Conservation (phyloP, 2,113 vertebrate species). For the Trogon surrucura region DNA sequence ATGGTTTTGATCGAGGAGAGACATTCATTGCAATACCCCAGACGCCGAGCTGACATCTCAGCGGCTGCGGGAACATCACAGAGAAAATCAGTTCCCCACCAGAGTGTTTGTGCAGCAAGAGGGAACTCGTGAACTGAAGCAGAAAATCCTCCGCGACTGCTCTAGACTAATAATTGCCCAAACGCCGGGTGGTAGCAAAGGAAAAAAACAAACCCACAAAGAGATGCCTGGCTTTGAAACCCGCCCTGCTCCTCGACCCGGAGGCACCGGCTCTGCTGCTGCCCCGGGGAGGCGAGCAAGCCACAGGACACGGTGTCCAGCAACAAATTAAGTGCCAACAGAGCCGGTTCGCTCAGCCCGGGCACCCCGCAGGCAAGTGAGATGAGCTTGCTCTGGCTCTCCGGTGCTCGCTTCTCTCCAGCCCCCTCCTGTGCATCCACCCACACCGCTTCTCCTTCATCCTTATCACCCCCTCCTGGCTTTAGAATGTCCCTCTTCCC, state of each 20-base stretch:
- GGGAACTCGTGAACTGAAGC: conserved; percentile 53
- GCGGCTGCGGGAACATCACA: conserved; percentile 25
- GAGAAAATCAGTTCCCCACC: conserved; percentile 57
- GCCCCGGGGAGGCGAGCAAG: neutral
- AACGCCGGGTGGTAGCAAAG: neutral
- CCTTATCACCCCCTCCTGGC: neutral
- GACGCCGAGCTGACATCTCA: conserved; percentile 34
- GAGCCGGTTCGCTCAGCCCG: neutral
- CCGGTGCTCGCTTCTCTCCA: neutral
- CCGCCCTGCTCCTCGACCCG: neutral
- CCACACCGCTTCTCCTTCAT: neutral
- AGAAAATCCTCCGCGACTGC: conserved; percentile 51
- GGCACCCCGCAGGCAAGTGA: neutral
- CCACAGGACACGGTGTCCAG: neutral
- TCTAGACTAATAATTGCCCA: conserved; percentile 55
- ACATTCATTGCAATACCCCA: neutral
- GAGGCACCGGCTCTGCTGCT: neutral
- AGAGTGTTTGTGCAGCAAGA: conserved; percentile 49
- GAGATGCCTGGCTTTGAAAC: neutral
- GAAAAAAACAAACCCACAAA: neutral
- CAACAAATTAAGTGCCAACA: neutral
- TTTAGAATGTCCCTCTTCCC: neutral
- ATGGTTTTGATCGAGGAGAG: conserved; percentile 54
- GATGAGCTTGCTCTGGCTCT: neutral
- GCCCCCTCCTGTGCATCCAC: neutral